These are phyloP conservation scores for Phyllotreta striolata DNA, from an alignment of 2,888 invertebrate genomes.

Conservation along the genomic window DNA sequence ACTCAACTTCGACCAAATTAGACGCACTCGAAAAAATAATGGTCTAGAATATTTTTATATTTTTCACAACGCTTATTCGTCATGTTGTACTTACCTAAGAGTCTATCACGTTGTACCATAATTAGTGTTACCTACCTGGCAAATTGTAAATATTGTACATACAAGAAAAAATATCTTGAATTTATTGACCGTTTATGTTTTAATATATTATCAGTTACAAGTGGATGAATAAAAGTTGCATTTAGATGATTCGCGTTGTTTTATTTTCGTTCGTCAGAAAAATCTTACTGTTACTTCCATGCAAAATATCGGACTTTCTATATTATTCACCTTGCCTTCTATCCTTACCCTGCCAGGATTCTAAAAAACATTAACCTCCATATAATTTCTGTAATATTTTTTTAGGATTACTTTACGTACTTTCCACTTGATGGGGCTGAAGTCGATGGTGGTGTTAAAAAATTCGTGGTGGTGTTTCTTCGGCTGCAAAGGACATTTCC, in stretches of 20 bases:
- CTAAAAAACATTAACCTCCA: too few relatives aligned
- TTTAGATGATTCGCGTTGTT: conserved; percentile 23
- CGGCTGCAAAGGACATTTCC: too few relatives aligned
- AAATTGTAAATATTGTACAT: conserved; percentile 49
- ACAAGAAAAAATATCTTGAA: conserved; percentile 39
- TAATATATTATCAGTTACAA: conserved; percentile 32
- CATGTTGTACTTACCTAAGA: conserved; percentile 47
- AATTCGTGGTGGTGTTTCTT: too few relatives aligned
- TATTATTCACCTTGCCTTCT: too few relatives aligned
- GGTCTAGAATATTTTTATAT: conserved; percentile 54
- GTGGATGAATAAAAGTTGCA: conserved; percentile 36
- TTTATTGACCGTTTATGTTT: conserved; percentile 51
- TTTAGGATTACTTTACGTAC: too few relatives aligned
- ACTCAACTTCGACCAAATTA: conserved; percentile 53
- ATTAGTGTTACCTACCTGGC: conserved; percentile 43
- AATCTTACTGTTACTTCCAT: too few relatives aligned
- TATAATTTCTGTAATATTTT: too few relatives aligned
- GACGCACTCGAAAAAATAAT: conserved; percentile 48
- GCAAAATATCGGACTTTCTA: too few relatives aligned
- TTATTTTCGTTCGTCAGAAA: too few relatives aligned
- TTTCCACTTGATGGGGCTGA: too few relatives aligned
- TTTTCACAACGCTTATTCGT: conserved; percentile 48
- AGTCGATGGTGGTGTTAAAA: too few relatives aligned
- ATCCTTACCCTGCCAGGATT: too few relatives aligned
- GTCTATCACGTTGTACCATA: conserved; percentile 48